Base-by-base conservation (phyloP, 2,113 vertebrate species). In the Zosterops lateralis region DNA sequence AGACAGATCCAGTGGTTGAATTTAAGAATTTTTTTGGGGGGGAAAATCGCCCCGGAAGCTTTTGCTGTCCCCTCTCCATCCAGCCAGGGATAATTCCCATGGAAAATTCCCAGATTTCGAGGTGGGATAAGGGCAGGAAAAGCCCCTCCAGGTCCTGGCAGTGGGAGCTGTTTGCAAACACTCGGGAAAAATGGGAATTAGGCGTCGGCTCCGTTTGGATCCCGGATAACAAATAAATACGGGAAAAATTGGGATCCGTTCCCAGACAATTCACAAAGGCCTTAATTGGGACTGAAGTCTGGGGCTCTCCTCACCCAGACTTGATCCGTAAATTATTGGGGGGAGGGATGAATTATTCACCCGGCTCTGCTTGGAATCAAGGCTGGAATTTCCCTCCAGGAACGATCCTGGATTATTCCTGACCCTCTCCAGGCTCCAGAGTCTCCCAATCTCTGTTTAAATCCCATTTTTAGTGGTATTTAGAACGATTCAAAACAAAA, bases 221-320 rank as follows among this genome's bases (percentile, higher is more conserved):
- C 80, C 81, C 50, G 29, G 68, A 32, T 2, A 64, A 95, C 89
- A 95, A 95, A 96, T 40, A 95, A 95, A 96, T 53, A 38, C 7
- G 82, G 89, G 91, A 54, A 89, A 90, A 95, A 62, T 36, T 80
- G 95, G 96, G 96, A 96, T 66, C 78, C 13, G 75, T 96, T 97
- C 96, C 96, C 96, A 96, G 96, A 87, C 87, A 71, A 79, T 94
- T 77, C 93, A 96, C 95, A 97, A 95, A 97, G 87, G 91, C 78
- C 19, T 90, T 95, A 97, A 97, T 96, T 95, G 95, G 93, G 87
- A 87, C 15, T 85, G 86, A 53, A 94, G 93, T 47, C 91, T 95
- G 58, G 74, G 8, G 77, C 93, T 93, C 88, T 45, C 72, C 84
- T 86, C 70, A 70, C 80, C 77, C 94, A 95, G 82, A 67, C 84